Evolutionary conservation across 2,888 invertebrate genomes (phyloP).

Genomic region (Leptinotarsa peninsularis): DNA sequence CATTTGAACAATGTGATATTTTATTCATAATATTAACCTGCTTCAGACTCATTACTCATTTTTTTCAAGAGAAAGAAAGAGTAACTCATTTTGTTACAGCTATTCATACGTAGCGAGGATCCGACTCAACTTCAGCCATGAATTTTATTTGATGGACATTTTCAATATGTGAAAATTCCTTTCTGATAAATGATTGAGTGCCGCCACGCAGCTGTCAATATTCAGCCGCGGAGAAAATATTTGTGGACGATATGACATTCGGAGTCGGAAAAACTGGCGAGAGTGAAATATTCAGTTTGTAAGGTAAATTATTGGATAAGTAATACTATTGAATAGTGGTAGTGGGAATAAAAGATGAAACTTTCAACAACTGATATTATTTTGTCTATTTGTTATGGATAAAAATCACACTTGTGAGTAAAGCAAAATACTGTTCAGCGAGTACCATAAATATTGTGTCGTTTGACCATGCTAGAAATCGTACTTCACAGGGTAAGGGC

Average conservation of each 20-base stretch:
- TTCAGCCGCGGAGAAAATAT: slow-evolving; percentile 24
- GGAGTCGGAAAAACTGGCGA: neutral
- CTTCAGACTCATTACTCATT: too few species aligned
- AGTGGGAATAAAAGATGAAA: too few species aligned
- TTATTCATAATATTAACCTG: too few species aligned
- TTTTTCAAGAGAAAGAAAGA: neutral
- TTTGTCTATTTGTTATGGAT: too few species aligned
- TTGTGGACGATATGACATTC: slow-evolving; percentile 17
- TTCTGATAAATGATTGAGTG: slow-evolving; percentile 36
- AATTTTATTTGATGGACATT: slow-evolving; percentile 41
- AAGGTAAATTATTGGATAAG: neutral
- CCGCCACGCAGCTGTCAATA: slow-evolving; percentile 34
- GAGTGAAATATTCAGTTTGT: neutral
- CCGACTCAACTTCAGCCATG: slow-evolving; percentile 31
- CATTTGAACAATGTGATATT: too few species aligned
- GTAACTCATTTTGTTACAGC: slow-evolving; percentile 6
- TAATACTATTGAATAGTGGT: too few species aligned
- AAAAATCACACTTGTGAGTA: too few species aligned
- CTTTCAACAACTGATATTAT: too few species aligned
- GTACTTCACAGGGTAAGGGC: too few species aligned
- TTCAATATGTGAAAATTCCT: slow-evolving; percentile 37
- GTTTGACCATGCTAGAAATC: too few species aligned
- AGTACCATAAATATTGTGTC: too few species aligned
- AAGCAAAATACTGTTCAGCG: too few species aligned
- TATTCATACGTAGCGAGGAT: slow-evolving; percentile 23